phyloP scores from a whole-genome alignment of 2,888 invertebrate genomes.

The Xanthorhoe designata region DNA sequence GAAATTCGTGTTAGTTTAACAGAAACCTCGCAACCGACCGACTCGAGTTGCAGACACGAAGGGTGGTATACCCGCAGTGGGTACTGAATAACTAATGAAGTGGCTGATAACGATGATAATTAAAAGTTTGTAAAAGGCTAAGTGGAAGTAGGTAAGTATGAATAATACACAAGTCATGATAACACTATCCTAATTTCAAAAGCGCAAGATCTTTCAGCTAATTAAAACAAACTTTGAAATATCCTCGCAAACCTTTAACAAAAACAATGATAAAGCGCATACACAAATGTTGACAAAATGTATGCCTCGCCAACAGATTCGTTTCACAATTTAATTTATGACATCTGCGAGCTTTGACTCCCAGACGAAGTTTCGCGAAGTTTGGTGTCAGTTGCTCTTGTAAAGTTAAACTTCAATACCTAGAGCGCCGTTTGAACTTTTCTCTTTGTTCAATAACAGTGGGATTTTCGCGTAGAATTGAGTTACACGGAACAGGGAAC shows the following conservation, averaged over 20 bases:
- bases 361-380: conserved; percentile 51
- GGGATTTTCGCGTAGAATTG: conserved; percentile 32
- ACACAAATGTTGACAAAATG: conserved; percentile 32
- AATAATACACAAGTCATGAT: not conserved
- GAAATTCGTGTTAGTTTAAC: not conserved
- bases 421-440: conserved; percentile 51
- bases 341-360: conserved; percentile 52
- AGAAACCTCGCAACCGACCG: too few relatives aligned
- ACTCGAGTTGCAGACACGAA: too few relatives aligned
- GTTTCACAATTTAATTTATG: conserved; percentile 57
- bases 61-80: too few relatives aligned
- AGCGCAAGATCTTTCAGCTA: not conserved
- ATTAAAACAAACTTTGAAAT: too few relatives aligned
- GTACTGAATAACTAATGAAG: too few relatives aligned
- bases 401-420: conserved; percentile 51
- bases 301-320: conserved; percentile 22
- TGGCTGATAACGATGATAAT: too few relatives aligned
- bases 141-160: not conserved
- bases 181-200: not conserved
- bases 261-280: conserved; percentile 34
- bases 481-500: conserved; percentile 33
- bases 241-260: conserved; percentile 24
- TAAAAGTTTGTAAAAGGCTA: too few relatives aligned
- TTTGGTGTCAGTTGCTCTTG: conserved; percentile 60
- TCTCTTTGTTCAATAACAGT: conserved; percentile 53